Conservation (phyloP, 1,140 invertebrate species). For the Daktulosphaira vitifoliae region DNA sequence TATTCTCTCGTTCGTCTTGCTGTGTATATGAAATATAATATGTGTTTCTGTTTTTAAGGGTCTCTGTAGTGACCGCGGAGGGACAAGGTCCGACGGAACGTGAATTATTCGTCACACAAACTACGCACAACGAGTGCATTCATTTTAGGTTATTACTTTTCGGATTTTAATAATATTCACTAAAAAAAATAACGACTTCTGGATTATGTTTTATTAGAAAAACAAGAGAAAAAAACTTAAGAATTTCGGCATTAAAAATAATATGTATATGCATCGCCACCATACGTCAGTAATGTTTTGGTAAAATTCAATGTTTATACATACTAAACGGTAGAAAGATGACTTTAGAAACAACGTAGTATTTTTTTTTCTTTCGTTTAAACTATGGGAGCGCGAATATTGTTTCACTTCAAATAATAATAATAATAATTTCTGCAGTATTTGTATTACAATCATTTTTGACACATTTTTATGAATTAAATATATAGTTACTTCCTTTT, state of each 20-base stretch:
- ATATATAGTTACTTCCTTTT: too few species aligned
- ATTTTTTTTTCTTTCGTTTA: too few species aligned
- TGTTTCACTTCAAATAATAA: too few species aligned
- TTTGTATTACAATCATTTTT: too few species aligned
- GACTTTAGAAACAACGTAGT: background rate
- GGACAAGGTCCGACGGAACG: background rate
- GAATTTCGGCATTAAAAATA: background rate
- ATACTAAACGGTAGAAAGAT: background rate
- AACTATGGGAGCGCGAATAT: too few species aligned
- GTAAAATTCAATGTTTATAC: background rate
- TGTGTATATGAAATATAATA: background rate
- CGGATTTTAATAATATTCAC: constrained; percentile 1
- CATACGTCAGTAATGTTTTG: background rate
- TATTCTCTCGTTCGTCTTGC: background rate
- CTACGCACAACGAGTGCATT: too few species aligned
- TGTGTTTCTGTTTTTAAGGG: background rate
- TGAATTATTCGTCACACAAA: background rate
- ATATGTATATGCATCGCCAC: background rate
- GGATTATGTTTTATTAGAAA: constrained; percentile 16
- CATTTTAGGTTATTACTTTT: background rate
- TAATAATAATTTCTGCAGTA: too few species aligned
- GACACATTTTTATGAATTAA: too few species aligned
- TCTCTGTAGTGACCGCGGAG: background rate
- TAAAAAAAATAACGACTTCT: background rate
- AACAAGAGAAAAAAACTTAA: background rate